Evolutionary conservation across 1,140 invertebrate genomes (phyloP).

Genomic region (Pseudomyrmex flavicornis): DNA sequence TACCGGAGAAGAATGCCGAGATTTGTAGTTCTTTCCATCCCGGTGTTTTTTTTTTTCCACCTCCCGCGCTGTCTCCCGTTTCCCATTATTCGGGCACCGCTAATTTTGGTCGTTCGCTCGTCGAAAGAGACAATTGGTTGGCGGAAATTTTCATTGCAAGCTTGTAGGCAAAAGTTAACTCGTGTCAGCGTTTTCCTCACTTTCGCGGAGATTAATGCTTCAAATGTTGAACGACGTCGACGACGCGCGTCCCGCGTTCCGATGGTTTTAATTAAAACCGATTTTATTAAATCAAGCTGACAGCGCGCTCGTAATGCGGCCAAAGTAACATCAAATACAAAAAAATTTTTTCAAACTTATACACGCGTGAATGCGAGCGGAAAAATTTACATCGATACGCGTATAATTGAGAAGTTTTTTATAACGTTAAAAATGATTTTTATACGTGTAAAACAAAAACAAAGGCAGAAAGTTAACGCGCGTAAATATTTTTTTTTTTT

Average conservation of each 20-base stretch:
- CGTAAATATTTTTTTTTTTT: too few species aligned
- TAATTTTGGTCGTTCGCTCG: conserved; percentile 57
- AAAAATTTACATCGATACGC: not conserved
- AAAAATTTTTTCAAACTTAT: not conserved
- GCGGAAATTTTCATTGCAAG: conserved; percentile 14
- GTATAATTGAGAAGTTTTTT: not conserved
- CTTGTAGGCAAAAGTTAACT: not conserved
- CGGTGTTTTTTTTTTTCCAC: conserved; percentile 16
- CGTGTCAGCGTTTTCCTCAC: conserved; percentile 12
- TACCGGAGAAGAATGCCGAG: conserved; percentile 58
- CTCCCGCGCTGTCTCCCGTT: not conserved
- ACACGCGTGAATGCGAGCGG: not conserved
- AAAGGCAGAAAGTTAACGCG: too few species aligned
- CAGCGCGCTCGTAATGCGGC: not conserved
- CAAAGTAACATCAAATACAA: conserved; percentile 14
- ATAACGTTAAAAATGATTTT: too few species aligned
- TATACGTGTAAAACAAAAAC: too few species aligned
- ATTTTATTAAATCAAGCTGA: not conserved
- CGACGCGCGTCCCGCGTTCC: too few species aligned
- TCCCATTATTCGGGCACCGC: conserved; percentile 1
- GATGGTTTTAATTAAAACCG: conserved; percentile 40
- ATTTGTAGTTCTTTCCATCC: conserved; percentile 53
- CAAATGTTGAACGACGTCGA: conserved; percentile 12
- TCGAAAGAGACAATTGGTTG: conserved; percentile 28
- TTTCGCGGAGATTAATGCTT: conserved; percentile 21